Evolutionary conservation across 1,140 invertebrate species (phyloP), one percentile per base, ranked within the genome.

Genomic region (Latrodectus geometricus): DNA sequence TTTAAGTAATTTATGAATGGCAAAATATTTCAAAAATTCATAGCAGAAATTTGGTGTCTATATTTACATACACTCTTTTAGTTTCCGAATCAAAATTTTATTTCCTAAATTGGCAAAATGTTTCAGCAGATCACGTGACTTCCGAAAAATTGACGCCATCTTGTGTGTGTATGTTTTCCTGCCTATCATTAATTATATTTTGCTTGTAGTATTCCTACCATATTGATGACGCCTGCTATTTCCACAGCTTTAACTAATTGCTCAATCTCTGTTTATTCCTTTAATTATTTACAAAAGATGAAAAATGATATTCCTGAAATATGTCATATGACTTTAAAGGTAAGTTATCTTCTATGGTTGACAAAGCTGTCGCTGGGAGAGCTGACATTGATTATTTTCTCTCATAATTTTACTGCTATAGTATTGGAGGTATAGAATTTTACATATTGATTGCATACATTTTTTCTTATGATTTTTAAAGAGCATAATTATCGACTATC

Each of bases 161-260:
- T 86, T 86, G 74, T 77, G 65, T 86, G 83, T 86, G 83, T 86
- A 86, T 86, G 83, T 86, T 86, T 86, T 86, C 83, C 83, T 86
- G 74, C 83, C 77, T 86, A 74, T 86, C 83, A 86, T 86, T 77
- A 86, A 86, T 61, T 70, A 77, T 69, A 70, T 85, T 85, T 86
- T 77, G 54, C 70, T 68, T 54, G 66, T 78, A 48, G 8, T 77
- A 77, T 69, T 11, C 49, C n/a, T 35, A 49, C 23, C 17, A 72
- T 54, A 61, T 81, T 20, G 70, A 68, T 70, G 68, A 72, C 66
- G 68, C 79, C 20, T 68, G 23, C 14, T 12, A 15, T 14, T 79
- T n/a, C 20, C 56, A n/a, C 15, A 49, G 12, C 14, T 15, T 49
- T n/a, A 61, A 79, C 65, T 23, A 23, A 54, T 35, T 56, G 68